Evolutionary conservation across 2,113 vertebrate genomes (phyloP).

Genomic region (Hemiscyllium ocellatum): DNA sequence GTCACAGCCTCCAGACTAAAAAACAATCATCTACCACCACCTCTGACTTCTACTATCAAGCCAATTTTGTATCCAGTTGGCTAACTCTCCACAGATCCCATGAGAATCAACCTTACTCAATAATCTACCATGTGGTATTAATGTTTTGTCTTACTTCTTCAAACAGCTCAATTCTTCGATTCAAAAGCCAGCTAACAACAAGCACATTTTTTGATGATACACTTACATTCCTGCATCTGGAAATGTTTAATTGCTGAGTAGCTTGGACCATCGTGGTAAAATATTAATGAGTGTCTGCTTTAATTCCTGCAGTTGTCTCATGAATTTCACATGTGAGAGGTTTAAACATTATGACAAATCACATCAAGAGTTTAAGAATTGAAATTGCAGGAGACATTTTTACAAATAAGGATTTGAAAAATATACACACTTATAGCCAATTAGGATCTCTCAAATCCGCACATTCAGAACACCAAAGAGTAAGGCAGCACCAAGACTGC

Average conservation of each 20-base stretch:
- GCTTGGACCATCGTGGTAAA: not conserved
- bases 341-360: constrained; percentile 10
- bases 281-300: not conserved
- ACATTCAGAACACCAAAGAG: not conserved
- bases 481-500: not conserved
- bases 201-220: not conserved
- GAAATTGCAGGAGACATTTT: not conserved
- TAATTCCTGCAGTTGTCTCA: not conserved
- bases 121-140: too few species aligned
- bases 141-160: not conserved
- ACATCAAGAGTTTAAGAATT: not conserved
- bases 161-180: not conserved
- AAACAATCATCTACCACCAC: too few species aligned
- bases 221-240: too few species aligned
- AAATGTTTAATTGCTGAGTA: too few species aligned
- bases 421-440: not conserved
- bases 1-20: too few species aligned
- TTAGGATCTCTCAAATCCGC: not conserved
- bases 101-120: too few species aligned
- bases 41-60: too few species aligned
- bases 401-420: not conserved
- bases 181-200: not conserved
- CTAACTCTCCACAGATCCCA: too few species aligned
- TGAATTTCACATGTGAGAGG: not conserved
- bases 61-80: too few species aligned